Evolutionary conservation across 2,888 invertebrate species (phyloP).

Genomic region (Neuroscelio doddi): DNA sequence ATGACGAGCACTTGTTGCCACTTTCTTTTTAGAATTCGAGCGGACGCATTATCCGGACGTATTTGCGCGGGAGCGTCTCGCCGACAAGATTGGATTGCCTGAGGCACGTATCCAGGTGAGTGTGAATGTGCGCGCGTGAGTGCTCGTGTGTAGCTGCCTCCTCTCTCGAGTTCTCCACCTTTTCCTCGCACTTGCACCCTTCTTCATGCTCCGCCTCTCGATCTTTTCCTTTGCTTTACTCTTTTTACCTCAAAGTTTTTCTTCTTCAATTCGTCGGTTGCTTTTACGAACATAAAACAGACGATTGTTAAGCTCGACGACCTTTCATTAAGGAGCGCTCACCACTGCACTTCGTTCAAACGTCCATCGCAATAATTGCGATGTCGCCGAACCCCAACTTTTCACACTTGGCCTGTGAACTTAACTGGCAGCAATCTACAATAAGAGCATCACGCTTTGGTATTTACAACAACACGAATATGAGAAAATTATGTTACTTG

Average conservation of each 20-base stretch:
- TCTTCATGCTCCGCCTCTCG: slow-evolving; percentile 48
- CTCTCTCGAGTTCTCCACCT: slow-evolving; percentile 45
- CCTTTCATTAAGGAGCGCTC: slow-evolving; percentile 57
- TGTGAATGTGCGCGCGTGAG: slow-evolving; percentile 73
- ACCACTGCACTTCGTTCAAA: neutral
- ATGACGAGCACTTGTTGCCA: slow-evolving; percentile 64
- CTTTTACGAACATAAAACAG: slow-evolving; percentile 29
- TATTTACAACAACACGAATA: too few species aligned
- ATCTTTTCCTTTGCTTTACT: slow-evolving; percentile 40
- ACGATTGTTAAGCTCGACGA: slow-evolving; percentile 52
- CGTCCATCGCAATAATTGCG: neutral
- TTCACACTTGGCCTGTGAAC: slow-evolving; percentile 15
- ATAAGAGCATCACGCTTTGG: too few species aligned
- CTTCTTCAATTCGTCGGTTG: slow-evolving; percentile 25
- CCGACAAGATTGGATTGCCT: slow-evolving; percentile 97
- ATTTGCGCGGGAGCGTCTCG: slow-evolving; percentile 95
- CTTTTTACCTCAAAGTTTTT: slow-evolving; percentile 25
- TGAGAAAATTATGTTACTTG: too few species aligned
- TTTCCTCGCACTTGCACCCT: slow-evolving; percentile 47
- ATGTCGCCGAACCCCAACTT: slow-evolving; percentile 21
- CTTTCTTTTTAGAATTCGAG: slow-evolving; percentile 88
- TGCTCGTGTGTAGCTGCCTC: slow-evolving; percentile 53
- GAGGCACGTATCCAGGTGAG: slow-evolving; percentile 99
- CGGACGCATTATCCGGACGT: slow-evolving; percentile 98
- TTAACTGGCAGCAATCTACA: too few species aligned